Base-by-base conservation (phyloP, 2,888 invertebrate species). In the Cerastis rubricosa region DNA sequence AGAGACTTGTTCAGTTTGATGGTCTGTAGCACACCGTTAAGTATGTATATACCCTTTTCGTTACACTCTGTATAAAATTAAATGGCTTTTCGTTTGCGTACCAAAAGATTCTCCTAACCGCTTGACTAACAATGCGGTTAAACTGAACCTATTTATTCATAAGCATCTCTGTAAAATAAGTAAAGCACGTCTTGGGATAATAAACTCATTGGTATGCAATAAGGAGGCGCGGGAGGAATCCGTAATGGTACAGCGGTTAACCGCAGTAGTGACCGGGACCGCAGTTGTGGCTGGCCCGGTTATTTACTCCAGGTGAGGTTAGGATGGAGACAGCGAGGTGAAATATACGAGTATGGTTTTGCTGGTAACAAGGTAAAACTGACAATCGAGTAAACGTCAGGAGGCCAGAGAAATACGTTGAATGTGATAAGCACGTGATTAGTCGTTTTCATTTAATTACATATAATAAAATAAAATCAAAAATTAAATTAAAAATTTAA, bases 161-260 rank as follows among this genome's bases (percentile, higher is more conserved):
- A 54, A 70, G 35, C 22, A 25, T 47, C 12, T 54, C n/a, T 61
- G 25, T 29, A 67, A 22, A 51, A 73, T 43, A 51, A 61, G 12
- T n/a, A 22, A 67, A 61, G 67, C 63, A 59, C 25, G 69, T 57
- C 29, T 59, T 25, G 40, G 47, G 75, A 70, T 83, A 64, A 68
- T 69, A 64, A 80, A 67, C 76, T 76, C 67, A 76, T 84, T 73
- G 63, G 67, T 83, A 81, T 78, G 74, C 79, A 79, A 74, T 64
- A 64, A 54, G 72, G 40, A 65, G 63, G 35, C 47, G 25, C 40
- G 35, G 6, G 0, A 2, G 67, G 81, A 73, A 78, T 78, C 17
- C 22, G 25, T 64, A 79, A 74, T 74, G 51, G 51, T 63, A 57
- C 63, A 54, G 59, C 78, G 64, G 78, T 14, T 68, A 51, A 35